A percentile compares a stretch with the other conserved stretches of the same genome.
phyloP scores from a whole-genome alignment of 2,113 vertebrate species.

The Rattus norvegicus region DNA sequence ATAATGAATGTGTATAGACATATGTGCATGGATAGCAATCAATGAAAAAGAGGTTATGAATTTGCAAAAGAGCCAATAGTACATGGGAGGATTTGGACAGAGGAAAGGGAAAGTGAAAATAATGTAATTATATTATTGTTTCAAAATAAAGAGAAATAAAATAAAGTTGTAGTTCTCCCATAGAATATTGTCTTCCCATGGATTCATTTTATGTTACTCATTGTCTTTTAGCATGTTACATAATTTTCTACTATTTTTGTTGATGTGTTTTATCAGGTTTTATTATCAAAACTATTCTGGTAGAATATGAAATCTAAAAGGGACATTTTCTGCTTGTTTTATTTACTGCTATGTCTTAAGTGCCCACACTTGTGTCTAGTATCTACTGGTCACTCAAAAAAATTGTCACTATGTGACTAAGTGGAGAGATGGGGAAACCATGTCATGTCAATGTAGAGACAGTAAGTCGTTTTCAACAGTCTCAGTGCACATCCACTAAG shows the following conservation, averaged over 20 bases:
- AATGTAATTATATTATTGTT: neutral
- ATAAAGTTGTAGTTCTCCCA: neutral
- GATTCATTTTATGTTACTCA: neutral
- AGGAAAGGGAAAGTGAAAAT: neutral
- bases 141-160: neutral
- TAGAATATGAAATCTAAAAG: neutral
- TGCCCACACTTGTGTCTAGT: neutral
- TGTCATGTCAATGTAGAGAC: neutral
- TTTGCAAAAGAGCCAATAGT: neutral
- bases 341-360: neutral
- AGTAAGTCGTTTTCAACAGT: neutral
- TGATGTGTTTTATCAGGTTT: neutral
- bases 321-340: neutral
- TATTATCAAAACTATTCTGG: neutral
- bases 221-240: neutral
- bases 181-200: neutral
- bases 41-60: too few relatives aligned
- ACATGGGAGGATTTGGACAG: neutral
- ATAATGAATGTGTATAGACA: neutral
- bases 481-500: neutral
- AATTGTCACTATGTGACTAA: neutral
- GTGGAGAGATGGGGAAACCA: neutral
- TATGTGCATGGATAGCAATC: neutral
- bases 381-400: neutral
- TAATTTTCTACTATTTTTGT: neutral